A percentile compares a stretch with the other conserved stretches of the same genome.
phyloP scores from a whole-genome alignment of 1,140 invertebrate genomes.

The Lepidurus apus region DNA sequence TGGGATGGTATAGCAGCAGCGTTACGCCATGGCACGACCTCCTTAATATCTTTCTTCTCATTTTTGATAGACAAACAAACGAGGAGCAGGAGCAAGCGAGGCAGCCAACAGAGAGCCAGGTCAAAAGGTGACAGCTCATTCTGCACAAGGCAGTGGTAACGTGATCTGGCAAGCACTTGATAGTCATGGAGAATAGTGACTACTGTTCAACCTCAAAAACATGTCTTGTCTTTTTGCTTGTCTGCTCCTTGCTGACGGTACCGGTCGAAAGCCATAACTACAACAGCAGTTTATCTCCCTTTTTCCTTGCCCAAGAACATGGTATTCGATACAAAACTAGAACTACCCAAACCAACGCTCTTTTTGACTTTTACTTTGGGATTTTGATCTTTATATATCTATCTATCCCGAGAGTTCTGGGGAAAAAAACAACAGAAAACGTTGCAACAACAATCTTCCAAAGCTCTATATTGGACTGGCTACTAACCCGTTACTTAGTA shows the following conservation, averaged over 20 bases:
- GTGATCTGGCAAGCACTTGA: constrained; percentile 21
- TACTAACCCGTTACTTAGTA: too few relatives aligned
- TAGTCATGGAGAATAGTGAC: constrained; percentile 18
- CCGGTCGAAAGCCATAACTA: neutral
- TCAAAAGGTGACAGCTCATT: constrained; percentile 15
- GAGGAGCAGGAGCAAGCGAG: neutral
- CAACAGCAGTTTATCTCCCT: neutral
- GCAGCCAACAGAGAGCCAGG: neutral
- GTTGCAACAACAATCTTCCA: too few relatives aligned
- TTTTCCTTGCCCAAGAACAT: neutral
- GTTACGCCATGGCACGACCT: constrained; percentile 6
- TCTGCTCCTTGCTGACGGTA: neutral
- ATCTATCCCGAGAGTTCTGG: too few relatives aligned
- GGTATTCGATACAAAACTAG: neutral
- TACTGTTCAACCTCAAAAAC: constrained; percentile 22
- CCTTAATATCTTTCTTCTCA: constrained; percentile 4
- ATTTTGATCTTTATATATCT: too few relatives aligned
- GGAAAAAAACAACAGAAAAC: too few relatives aligned
- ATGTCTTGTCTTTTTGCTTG: constrained; percentile 7
- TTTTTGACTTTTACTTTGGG: too few relatives aligned
- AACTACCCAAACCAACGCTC: too few relatives aligned
- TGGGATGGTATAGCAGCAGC: neutral
- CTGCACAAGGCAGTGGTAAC: constrained; percentile 1
- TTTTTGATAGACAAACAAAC: constrained; percentile 22
- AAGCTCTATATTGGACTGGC: too few relatives aligned